These are phyloP conservation scores for Streptopelia turtur DNA, from an alignment of 2,797 vertebrate species.

Conservation along the genomic window DNA sequence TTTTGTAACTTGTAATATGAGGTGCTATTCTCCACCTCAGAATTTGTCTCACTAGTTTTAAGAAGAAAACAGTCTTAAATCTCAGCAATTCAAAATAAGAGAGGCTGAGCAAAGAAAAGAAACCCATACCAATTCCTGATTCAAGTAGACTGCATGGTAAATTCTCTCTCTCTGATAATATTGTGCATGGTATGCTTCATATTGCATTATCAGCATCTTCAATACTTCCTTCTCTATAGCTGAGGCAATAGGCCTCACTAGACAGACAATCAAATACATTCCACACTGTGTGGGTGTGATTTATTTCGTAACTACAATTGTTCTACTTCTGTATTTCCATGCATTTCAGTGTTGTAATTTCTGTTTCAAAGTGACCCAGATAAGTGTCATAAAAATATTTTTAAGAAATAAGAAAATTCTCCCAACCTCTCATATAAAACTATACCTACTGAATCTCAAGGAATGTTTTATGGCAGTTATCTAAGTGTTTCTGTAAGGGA, in stretches of 20 bases:
- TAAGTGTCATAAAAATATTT: background rate
- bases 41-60: background rate
- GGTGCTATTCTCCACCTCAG: background rate
- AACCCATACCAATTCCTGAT: background rate
- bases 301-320: background rate
- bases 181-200: background rate
- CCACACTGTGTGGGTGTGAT: background rate
- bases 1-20: background rate
- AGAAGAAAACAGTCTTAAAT: background rate
- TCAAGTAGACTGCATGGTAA: background rate
- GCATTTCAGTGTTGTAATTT: conserved; percentile 25
- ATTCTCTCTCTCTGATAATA: background rate
- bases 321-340: conserved; percentile 6
- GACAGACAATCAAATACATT: background rate
- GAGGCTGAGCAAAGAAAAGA: background rate
- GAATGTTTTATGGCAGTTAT: background rate
- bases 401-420: background rate
- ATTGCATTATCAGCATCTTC: background rate
- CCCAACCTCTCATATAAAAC: background rate
- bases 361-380: conserved; percentile 21
- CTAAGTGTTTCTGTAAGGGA: background rate
- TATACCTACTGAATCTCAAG: background rate
- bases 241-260: background rate
- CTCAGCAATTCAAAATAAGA: background rate
- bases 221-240: background rate